Evolutionary conservation across 2,888 invertebrate genomes (phyloP).

Genomic region (Latheticus oryzae): DNA sequence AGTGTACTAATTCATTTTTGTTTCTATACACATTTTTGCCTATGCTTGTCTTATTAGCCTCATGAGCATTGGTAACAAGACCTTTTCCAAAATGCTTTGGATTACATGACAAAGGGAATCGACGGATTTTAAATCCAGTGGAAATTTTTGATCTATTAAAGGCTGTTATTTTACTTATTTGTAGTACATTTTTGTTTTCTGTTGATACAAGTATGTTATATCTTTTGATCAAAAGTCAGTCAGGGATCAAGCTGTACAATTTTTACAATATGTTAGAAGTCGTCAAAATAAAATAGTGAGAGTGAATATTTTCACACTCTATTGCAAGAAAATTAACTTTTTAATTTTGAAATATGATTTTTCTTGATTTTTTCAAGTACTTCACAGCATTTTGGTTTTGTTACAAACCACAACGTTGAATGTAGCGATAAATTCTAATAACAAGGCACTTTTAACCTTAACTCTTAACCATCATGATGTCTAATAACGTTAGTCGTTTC

Average conservation of each 20-base stretch:
- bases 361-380: constrained; percentile 67
- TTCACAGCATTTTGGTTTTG: constrained; percentile 89
- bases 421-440: constrained; percentile 99
- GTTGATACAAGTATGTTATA: constrained; percentile 99
- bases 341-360: constrained; percentile 23
- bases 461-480: constrained; percentile 99
- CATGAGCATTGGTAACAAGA: constrained; percentile 82
- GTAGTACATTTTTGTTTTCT: constrained; percentile 86
- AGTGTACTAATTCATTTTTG: constrained; percentile 96
- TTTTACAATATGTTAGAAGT: constrained; percentile 99
- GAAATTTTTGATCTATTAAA: constrained; percentile 97
- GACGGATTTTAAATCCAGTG: constrained; percentile 81
- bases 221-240: constrained; percentile 96
- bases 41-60: constrained; percentile 86
- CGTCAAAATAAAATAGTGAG: too few relatives aligned
- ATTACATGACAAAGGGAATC: constrained; percentile 67
- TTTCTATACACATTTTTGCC: constrained; percentile 98
- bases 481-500: constrained; percentile 93
- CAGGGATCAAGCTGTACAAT: constrained; percentile 98
- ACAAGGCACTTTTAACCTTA: too few relatives aligned
- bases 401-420: constrained; percentile 98
- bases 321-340: too few relatives aligned
- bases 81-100: constrained; percentile 81
- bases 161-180: constrained; percentile 86
- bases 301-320: too few relatives aligned